Evolutionary conservation across 2,113 vertebrate species (phyloP).

Genomic region (Hylia prasina): DNA sequence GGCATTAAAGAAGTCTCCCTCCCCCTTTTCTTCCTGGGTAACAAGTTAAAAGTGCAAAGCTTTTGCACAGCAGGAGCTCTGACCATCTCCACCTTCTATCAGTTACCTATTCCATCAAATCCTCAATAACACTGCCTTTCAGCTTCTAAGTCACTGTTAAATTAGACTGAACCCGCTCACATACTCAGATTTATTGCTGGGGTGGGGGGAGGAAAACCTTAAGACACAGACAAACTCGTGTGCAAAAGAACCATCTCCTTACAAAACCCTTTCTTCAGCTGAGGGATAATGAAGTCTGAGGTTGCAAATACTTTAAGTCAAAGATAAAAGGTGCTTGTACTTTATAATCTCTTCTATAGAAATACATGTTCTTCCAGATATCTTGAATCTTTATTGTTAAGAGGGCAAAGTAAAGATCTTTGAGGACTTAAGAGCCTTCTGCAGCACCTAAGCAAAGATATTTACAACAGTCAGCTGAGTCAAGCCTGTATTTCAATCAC

Average conservation of each 20-base stretch:
- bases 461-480: not conserved
- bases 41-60: not conserved
- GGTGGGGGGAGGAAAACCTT: not conserved
- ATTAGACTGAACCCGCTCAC: not conserved
- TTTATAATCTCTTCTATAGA: not conserved
- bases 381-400: not conserved
- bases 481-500: not conserved
- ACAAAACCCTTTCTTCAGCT: not conserved
- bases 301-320: not conserved
- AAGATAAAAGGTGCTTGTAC: not conserved
- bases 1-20: not conserved
- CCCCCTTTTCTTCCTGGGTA: not conserved
- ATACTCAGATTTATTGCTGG: not conserved
- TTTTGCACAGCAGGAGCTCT: not conserved
- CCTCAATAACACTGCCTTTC: not conserved
- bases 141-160: not conserved
- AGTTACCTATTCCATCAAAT: not conserved
- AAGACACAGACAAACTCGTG: accelerated
- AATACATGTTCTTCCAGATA: not conserved
- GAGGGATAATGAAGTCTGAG: not conserved
- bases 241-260: not conserved
- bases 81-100: not conserved
- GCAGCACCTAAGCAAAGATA: not conserved
- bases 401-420: not conserved
- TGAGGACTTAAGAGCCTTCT: not conserved